A percentile compares a stretch with the other conserved stretches of the same genome.
These are phyloP conservation scores for Steinernema carpocapsae DNA, from an alignment of 2,888 invertebrate genomes.

Conservation along the genomic window DNA sequence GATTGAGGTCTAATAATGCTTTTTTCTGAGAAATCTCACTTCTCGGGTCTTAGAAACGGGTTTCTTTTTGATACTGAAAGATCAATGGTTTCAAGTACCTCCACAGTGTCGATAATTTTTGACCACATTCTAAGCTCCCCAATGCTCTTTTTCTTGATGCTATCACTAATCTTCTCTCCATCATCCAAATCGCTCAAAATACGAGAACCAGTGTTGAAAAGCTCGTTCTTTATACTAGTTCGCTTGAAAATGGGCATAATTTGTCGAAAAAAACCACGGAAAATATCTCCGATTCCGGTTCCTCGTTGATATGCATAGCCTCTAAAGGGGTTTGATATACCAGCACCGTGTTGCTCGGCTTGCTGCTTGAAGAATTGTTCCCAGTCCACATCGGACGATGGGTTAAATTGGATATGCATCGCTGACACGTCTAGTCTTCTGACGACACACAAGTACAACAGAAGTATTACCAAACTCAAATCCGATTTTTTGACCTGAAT, in stretches of 20 bases:
- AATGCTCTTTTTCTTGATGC: neutral
- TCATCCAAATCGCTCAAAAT: neutral
- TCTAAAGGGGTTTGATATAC: neutral
- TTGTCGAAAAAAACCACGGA: neutral
- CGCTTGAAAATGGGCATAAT: neutral
- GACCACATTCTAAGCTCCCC: neutral
- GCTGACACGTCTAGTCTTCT: neutral
- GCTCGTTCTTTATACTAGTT: neutral
- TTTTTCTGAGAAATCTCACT: no score
- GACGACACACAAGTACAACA: neutral
- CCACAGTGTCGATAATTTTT: neutral
- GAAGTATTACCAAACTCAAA: neutral
- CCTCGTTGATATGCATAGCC: conserved; percentile 14
- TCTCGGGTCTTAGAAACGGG: neutral
- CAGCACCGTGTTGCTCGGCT: conserved; percentile 3
- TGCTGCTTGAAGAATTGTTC: neutral
- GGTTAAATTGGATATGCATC: conserved; percentile 21
- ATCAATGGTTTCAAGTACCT: neutral
- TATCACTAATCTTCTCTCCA: neutral
- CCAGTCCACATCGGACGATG: neutral
- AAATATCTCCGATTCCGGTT: neutral
- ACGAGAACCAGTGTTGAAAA: neutral
- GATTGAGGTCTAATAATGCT: no score
- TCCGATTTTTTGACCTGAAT: neutral
- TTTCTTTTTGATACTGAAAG: neutral